Conservation (phyloP, 2,888 invertebrate species). For the Marasmarcha lunaedactyla region DNA sequence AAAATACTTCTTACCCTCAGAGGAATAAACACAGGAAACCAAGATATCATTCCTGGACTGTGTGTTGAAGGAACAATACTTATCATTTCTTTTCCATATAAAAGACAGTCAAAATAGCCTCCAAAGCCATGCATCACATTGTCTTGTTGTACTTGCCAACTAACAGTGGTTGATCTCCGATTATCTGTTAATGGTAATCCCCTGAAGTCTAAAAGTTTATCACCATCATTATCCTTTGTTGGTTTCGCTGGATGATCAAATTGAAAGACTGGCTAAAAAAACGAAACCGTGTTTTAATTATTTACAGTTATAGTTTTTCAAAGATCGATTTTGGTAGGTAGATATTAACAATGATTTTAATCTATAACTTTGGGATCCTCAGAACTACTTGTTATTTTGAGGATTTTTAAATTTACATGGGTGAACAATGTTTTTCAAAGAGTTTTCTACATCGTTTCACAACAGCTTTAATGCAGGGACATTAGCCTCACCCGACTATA, state of each 20-base stretch:
- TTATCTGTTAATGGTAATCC: constrained; percentile 76
- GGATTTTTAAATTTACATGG: too few species aligned
- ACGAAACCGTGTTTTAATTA: neutral
- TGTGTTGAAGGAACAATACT: constrained; percentile 86
- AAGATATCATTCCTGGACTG: constrained; percentile 87
- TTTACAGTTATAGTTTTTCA: too few species aligned
- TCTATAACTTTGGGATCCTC: too few species aligned
- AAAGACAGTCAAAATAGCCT: constrained; percentile 86
- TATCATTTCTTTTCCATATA: constrained; percentile 81
- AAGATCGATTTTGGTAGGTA: too few species aligned
- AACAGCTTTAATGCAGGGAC: too few species aligned
- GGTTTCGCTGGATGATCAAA: constrained; percentile 77
- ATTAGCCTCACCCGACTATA: too few species aligned
- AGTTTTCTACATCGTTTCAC: too few species aligned
- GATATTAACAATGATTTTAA: too few species aligned
- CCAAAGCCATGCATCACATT: constrained; percentile 86
- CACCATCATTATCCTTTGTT: constrained; percentile 70
- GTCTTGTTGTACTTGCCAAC: constrained; percentile 74
- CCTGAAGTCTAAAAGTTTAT: constrained; percentile 70
- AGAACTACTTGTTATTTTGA: too few species aligned
- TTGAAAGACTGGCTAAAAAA: constrained; percentile 74
- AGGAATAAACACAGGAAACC: constrained; percentile 93
- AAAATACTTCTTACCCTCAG: too few species aligned
- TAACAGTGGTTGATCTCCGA: constrained; percentile 71
- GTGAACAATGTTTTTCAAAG: too few species aligned